These are phyloP conservation scores for Corythaixoides concolor DNA, from an alignment of 2,113 vertebrate genomes.

Conservation along the genomic window DNA sequence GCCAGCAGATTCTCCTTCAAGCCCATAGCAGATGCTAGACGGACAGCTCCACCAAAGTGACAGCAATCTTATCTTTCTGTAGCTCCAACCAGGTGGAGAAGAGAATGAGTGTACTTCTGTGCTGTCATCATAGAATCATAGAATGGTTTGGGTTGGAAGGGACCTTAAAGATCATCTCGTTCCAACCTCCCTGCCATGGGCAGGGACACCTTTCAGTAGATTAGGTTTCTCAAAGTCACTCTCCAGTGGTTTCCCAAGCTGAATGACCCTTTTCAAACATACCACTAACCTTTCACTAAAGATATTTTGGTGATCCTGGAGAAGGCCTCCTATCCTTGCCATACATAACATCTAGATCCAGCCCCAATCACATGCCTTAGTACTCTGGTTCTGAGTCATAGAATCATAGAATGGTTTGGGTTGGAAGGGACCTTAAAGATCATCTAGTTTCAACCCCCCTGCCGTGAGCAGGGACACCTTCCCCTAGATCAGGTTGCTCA, in stretches of 20 bases:
- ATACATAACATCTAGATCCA: neutral
- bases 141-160: too few relatives aligned
- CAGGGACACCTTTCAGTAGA: too few relatives aligned
- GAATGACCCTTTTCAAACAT: neutral
- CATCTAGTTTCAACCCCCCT: too few relatives aligned
- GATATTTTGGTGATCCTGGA: neutral
- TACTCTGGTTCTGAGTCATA: neutral
- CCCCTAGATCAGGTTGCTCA: too few relatives aligned
- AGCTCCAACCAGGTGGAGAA: neutral
- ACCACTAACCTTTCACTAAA: neutral
- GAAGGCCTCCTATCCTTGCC: neutral
- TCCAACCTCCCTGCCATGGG: too few relatives aligned
- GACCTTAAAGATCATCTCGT: too few relatives aligned
- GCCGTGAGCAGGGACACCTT: too few relatives aligned
- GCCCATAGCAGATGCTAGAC: neutral
- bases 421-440: too few relatives aligned
- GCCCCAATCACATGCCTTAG: neutral
- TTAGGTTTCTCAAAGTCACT: neutral
- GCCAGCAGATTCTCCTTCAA: neutral
- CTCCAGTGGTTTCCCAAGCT: neutral
- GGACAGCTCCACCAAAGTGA: neutral
- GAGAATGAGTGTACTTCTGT: neutral
- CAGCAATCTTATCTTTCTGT: fast-evolving
- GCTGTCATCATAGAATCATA: neutral
- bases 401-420: too few relatives aligned